These are phyloP conservation scores for Cydia strobilella DNA, from an alignment of 1,140 invertebrate species.

Conservation along the genomic window DNA sequence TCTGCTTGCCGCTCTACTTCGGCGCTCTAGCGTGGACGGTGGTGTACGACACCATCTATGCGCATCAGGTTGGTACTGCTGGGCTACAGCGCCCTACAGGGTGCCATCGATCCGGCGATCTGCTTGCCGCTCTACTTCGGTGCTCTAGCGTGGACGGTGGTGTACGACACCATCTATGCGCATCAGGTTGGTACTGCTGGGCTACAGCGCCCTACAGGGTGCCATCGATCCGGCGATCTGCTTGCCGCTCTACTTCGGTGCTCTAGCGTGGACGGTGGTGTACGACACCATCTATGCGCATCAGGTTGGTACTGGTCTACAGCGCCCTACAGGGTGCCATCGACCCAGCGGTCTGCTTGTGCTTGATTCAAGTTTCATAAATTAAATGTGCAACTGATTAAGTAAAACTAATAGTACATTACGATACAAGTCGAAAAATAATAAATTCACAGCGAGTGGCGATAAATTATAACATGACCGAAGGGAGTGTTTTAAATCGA, in stretches of 20 bases:
- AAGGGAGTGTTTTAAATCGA: too few relatives aligned
- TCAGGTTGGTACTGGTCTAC: constrained; percentile 91
- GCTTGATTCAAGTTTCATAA: too few relatives aligned
- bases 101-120: constrained; percentile 83
- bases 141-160: constrained; percentile 96
- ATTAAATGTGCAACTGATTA: too few relatives aligned
- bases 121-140: constrained; percentile 94
- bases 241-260: constrained; percentile 92
- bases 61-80: constrained; percentile 95
- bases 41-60: constrained; percentile 99
- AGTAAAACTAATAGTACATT: too few relatives aligned
- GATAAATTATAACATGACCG: too few relatives aligned
- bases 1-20: constrained; percentile 93
- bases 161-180: constrained; percentile 99
- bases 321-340: constrained; percentile 88
- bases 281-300: constrained; percentile 99
- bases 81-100: constrained; percentile 94
- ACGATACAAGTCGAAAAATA: too few relatives aligned
- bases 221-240: constrained; percentile 85
- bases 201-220: constrained; percentile 92
- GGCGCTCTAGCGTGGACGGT: constrained; percentile 97
- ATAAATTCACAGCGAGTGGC: too few relatives aligned
- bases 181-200: constrained; percentile 89
- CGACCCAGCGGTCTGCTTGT: constrained; percentile 86
- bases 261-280: constrained; percentile 96